Percentiles rank a stretch among this genome's conserved stretches.
These are phyloP conservation scores for Ceratina calcarata DNA, from an alignment of 1,140 invertebrate genomes.

Conservation along the genomic window DNA sequence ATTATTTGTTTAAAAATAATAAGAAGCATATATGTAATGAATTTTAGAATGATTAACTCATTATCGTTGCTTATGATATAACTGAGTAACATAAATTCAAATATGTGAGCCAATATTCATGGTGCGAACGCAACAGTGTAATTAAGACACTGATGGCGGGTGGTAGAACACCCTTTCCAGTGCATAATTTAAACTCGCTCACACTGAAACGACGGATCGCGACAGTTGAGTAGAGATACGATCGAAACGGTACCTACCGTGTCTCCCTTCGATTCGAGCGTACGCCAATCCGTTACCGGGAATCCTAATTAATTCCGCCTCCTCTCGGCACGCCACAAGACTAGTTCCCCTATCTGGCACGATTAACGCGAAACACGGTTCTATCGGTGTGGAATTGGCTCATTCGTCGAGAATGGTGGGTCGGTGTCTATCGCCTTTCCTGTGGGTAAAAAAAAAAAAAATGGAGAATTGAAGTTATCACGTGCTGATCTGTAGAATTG, in stretches of 20 bases:
- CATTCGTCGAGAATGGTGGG: slow-evolving; percentile 29
- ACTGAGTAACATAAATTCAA: no score
- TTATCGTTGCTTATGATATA: no score
- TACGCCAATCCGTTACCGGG: slow-evolving; percentile 51
- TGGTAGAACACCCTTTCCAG: slow-evolving; percentile 6
- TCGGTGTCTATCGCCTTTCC: no score
- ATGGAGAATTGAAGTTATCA: background rate
- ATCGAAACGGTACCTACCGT: slow-evolving; percentile 49
- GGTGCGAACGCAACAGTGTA: slow-evolving; percentile 10
- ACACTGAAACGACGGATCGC: slow-evolving; percentile 40
- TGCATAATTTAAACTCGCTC: slow-evolving; percentile 56
- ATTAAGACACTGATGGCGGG: slow-evolving; percentile 58
- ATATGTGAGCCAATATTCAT: no score
- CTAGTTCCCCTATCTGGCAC: slow-evolving; percentile 45
- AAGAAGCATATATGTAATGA: no score
- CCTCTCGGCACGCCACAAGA: slow-evolving; percentile 31
- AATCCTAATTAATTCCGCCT: slow-evolving; percentile 64
- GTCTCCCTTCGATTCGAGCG: slow-evolving; percentile 46
- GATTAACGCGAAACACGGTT: slow-evolving; percentile 57
- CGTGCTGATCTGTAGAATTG: no score
- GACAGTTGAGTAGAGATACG: slow-evolving; percentile 60
- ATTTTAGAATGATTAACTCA: no score
- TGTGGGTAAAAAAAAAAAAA: background rate
- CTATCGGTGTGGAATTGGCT: slow-evolving; percentile 56
- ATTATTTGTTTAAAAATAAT: no score